A percentile compares a stretch with the other conserved stretches of the same genome.
These are phyloP conservation scores for Microtus montanus DNA, from an alignment of 2,113 vertebrate species.

Conservation along the genomic window DNA sequence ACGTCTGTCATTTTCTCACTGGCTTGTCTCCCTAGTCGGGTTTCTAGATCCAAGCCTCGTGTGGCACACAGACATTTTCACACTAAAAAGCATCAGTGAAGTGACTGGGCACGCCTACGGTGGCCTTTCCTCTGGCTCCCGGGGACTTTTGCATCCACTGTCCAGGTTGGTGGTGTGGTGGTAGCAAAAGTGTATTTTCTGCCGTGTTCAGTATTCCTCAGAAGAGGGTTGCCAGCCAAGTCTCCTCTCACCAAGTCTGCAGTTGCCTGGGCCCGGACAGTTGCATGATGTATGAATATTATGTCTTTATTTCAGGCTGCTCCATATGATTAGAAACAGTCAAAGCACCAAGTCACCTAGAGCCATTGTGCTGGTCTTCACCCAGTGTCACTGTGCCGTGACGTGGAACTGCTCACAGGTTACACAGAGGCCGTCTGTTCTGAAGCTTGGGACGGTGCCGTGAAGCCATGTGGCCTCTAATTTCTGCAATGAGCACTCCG, in stretches of 20 bases:
- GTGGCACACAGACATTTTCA: background rate
- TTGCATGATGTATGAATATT: background rate
- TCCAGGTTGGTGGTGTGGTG: background rate
- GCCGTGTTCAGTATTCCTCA: fast-evolving
- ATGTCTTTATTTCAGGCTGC: background rate
- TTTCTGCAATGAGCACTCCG: background rate
- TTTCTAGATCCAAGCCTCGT: background rate
- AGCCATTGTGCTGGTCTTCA: background rate
- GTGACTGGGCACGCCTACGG: too few relatives aligned
- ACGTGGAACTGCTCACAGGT: background rate
- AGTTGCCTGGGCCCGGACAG: background rate
- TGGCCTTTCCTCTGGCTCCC: background rate
- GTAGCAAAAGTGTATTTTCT: background rate
- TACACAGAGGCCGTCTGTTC: background rate
- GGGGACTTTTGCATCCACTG: fast-evolving
- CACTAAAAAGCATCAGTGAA: background rate
- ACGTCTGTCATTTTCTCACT: background rate
- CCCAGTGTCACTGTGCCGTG: background rate
- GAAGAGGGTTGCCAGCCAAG: too few relatives aligned
- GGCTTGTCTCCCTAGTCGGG: background rate
- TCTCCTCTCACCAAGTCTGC: background rate
- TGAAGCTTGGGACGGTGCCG: background rate
- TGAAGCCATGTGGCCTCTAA: background rate
- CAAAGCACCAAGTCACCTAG: background rate
- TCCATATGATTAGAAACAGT: background rate